Base-by-base conservation (phyloP, 2,888 invertebrate genomes). In the Drosophila gaucha region DNA sequence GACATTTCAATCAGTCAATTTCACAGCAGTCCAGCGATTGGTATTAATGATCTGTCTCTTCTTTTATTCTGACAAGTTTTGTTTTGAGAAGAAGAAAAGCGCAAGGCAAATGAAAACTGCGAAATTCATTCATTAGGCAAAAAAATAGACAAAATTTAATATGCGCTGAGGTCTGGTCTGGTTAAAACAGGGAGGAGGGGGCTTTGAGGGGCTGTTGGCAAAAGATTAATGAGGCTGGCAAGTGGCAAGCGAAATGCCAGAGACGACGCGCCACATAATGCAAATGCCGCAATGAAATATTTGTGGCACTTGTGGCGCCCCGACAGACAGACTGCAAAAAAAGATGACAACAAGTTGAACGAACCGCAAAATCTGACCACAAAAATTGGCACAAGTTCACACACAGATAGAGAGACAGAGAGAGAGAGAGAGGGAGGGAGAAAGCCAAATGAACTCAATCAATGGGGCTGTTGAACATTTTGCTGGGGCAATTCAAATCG, bases 261-360 rank as follows among this genome's bases (percentile, higher is more conserved):
- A 50, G 44, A 72, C 58, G 56, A 71, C 60, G 54, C 38, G 58
- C 38, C 38, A 35, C 50, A 68, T 77, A 82, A 86, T 80, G 88
- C 79, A 80, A 80, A 87, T 85, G 83, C 64, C 78, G 22, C 74
- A 63, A 69, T 88, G 83, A 88, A 78, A 82, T 82, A 86, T 80
- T 74, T 78, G 83, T 69, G 83, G 79, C 86, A 74, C 69, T 87
- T 82, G 64, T 82, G 78, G 57, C 66, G 82, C 78, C 41, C 24
- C 71, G 73, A 54, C 46, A 41, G 46, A 47, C 6, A 26, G 20
- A 3, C 56, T 38, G 16, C 31, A 30, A 43, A 44, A 39, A 18
- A 31, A 4, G 38, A 54, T 43, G 73, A 67, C 78, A 78, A 78
- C 74, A 73, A 73, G 78, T 78, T 73, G 78, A 73, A 73, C 47